These are phyloP conservation scores for Labrus mixtus DNA, from an alignment of 2,113 vertebrate species.

Conservation along the genomic window DNA sequence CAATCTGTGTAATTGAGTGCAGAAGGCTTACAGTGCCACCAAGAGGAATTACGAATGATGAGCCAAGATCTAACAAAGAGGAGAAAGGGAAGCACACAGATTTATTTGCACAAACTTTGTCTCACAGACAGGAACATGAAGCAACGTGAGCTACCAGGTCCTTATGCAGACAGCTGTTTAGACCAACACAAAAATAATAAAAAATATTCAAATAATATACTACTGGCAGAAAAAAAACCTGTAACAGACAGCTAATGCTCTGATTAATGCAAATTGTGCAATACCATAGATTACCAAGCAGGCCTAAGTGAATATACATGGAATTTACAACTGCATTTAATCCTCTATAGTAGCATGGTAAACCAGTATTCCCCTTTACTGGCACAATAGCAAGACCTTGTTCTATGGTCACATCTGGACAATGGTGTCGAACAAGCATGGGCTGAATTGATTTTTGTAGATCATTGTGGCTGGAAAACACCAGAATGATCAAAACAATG, in stretches of 20 bases:
- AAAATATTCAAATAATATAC: too few relatives aligned
- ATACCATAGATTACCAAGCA: not conserved
- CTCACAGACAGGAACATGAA: not conserved
- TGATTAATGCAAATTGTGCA: not conserved
- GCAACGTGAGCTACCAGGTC: slow-evolving; percentile 7
- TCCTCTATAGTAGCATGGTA: not conserved
- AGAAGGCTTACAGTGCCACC: not conserved
- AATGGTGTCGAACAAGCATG: not conserved
- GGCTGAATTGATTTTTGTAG: too few relatives aligned
- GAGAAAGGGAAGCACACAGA: not conserved
- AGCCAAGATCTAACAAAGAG: not conserved
- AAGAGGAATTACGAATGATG: not conserved
- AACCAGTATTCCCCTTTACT: not conserved
- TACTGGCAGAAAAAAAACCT: not conserved
- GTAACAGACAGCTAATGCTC: not conserved
- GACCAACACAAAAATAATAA: slow-evolving; percentile 1
- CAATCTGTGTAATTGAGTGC: not conserved
- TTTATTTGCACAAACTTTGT: not conserved
- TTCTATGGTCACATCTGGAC: slow-evolving; percentile 2
- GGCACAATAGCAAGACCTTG: not conserved
- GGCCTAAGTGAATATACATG: not conserved
- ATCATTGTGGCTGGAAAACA: too few relatives aligned
- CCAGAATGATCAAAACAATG: too few relatives aligned
- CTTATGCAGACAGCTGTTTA: not conserved
- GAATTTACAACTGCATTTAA: not conserved